Evolutionary conservation across 2,888 invertebrate species (phyloP).

Genomic region (Himalopsyche kuldschensis): DNA sequence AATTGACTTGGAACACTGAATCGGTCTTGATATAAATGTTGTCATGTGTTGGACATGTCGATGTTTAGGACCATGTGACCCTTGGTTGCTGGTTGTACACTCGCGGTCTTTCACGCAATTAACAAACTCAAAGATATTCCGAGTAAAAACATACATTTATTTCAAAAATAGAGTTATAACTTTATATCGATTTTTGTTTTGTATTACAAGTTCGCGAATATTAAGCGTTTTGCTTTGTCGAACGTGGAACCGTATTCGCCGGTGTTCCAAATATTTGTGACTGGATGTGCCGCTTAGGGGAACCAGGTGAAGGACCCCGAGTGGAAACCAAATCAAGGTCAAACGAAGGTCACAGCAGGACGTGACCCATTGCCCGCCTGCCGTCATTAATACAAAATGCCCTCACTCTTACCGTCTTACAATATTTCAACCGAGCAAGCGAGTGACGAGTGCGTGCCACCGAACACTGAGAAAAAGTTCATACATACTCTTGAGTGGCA

Average conservation of each 20-base stretch:
- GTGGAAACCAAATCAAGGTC: slow-evolving; percentile 83
- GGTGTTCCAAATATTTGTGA: slow-evolving; percentile 39
- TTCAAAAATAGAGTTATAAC: neutral
- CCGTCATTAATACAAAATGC: slow-evolving; percentile 23
- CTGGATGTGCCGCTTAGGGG: slow-evolving; percentile 40
- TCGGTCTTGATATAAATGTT: slow-evolving; percentile 45
- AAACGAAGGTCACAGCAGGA: slow-evolving; percentile 67
- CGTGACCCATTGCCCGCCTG: slow-evolving; percentile 65
- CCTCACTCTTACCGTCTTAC: neutral
- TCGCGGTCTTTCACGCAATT: slow-evolving; percentile 39
- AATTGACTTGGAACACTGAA: slow-evolving; percentile 55
- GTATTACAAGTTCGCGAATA: neutral
- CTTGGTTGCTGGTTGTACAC: slow-evolving; percentile 40
- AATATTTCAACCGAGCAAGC: neutral
- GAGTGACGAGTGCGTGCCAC: neutral
- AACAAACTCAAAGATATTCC: neutral
- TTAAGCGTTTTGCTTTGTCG: neutral
- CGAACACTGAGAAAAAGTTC: neutral
- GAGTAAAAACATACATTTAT: neutral
- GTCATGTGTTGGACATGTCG: slow-evolving; percentile 40
- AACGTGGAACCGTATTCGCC: slow-evolving; percentile 6
- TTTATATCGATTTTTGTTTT: neutral
- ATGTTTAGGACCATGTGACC: slow-evolving; percentile 39
- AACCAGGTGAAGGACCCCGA: slow-evolving; percentile 65
- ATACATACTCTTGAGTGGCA: neutral